Base-by-base conservation (phyloP, 2,888 invertebrate genomes). In the Scaptomyza caliginosa region DNA sequence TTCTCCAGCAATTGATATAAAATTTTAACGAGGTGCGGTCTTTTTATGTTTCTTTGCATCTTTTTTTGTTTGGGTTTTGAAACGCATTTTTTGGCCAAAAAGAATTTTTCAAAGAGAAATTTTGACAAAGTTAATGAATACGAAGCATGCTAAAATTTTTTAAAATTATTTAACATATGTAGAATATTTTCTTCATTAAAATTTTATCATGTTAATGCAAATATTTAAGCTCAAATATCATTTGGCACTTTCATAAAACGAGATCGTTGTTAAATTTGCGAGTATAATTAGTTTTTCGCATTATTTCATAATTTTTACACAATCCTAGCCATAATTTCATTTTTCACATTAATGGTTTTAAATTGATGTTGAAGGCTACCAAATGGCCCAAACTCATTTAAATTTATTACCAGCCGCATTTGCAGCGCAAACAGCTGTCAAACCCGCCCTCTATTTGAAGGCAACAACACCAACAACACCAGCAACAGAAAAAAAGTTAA, bases 21-120 rank as follows among this genome's bases (percentile, higher is more conserved):
- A 82, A 77, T 70, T 82, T 82, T 84, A 86, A 82, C 87, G 82
- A 85, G 63, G 32, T 82, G 86, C 55, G 86, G 79, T 78, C 52
- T 49, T 42, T 10, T 67, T 63, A 51, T 54, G 51, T 43, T 59
- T 24, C 19, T 26, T 36, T 49, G 54, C 24, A 40, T 45, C 24
- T 28, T 23, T 52, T 40, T 10, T 42, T 54, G 54, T 40, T 49
- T 39, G 50, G 17, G 42, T 34, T n/a, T n/a, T n/a, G n/a, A n/a
- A n/a, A n/a, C n/a, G n/a, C n/a, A n/a, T 77, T 8, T 75, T 69
- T 48, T 38, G 49, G 55, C 36, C n/a, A n/a, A n/a, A n/a, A n/a
- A 21, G 4, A 21, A 4, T 3, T 42, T 49, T 16, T 26, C 26
- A 54, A n/a, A 16, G 28, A 19, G 34, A 45, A 28, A 26, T 43